Evolutionary conservation across 2,888 invertebrate species (phyloP).

Genomic region (Cordylochernes scorpioides): DNA sequence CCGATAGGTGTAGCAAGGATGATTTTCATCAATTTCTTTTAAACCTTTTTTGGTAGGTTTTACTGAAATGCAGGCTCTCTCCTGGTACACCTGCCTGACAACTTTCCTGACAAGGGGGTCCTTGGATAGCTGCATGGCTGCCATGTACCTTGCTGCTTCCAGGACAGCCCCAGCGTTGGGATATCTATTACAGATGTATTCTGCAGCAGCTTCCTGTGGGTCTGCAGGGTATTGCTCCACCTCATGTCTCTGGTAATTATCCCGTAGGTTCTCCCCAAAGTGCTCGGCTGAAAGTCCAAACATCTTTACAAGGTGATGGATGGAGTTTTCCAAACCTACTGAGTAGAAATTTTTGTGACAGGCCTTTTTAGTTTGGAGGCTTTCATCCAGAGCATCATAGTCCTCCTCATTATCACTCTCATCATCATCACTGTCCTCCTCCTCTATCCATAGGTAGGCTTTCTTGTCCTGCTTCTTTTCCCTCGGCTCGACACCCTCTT

Average conservation of each 20-base stretch:
- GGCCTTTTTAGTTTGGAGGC: no score
- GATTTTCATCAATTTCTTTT: conserved; percentile 71
- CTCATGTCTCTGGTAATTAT: conserved; percentile 80
- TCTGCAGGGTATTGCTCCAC: conserved; percentile 72
- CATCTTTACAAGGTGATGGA: no score
- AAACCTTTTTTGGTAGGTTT: conserved; percentile 59
- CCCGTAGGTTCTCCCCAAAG: conserved; percentile 81
- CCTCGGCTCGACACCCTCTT: conserved; percentile 20
- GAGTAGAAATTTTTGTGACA: no score
- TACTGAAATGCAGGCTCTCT: conserved; percentile 53
- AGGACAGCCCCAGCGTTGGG: conserved; percentile 49
- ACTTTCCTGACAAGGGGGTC: conserved; percentile 66
- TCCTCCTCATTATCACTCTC: conserved; percentile 24
- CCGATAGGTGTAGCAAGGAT: conserved; percentile 58
- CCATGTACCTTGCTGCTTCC: conserved; percentile 73
- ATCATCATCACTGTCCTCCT: conserved; percentile 36
- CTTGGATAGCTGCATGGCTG: conserved; percentile 68
- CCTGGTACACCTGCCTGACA: conserved; percentile 58
- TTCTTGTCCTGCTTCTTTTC: no score
- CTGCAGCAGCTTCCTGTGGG: conserved; percentile 50
- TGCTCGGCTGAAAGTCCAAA: conserved; percentile 81
- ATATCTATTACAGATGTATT: conserved; percentile 35
- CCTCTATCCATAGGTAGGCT: no score
- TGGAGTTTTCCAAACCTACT: no score
- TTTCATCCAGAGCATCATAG: conserved; percentile 15